Evolutionary conservation across 2,797 vertebrate species (phyloP), one percentile per base, ranked within the genome.

Genomic region (Melanotaenia parkinsoni): DNA sequence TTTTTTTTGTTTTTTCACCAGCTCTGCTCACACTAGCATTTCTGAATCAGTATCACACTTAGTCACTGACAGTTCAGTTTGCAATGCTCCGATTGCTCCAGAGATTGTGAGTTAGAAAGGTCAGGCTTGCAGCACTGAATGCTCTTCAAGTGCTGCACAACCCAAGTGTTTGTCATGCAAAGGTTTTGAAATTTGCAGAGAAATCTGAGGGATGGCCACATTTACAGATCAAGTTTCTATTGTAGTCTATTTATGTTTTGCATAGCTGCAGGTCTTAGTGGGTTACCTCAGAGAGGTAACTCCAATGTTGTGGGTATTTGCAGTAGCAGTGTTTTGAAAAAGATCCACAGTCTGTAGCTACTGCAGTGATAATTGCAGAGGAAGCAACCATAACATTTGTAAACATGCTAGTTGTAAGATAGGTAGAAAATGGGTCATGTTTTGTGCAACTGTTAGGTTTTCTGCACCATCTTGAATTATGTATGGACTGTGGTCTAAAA

Each of bases 31-130:
- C 71, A 66, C 70, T 77, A 37, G 59, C 58, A 74, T 74, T 51
- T 76, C 69, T 85, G 82, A 82, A 77, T 90, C 83, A 85, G 67
- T 68, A 11, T 14, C 67, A 26, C 76, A 65, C 83, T 85, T 83
- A 76, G 76, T 89, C 87, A 83, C 38, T 74, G 74, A 81, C 77
- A 51, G 85, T 75, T 84, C 81, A 72, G 71, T 81, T 85, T 80
- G 72, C 81, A 54, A 79, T 67, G 70, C 66, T 65, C 40, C 67
- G 35, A 11, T 70, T 75, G 65, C 80, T 69, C 73, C 76, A 24
- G 71, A 76, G 79, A 67, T 40, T 63, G 61, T 9, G 58, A 79
- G 80, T 60, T 45, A 61, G 70, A 90, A 90, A 91, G 88, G 88
- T 89, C 83, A 82, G 45, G 64, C 56, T 65, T 77, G 5, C 38